phyloP scores from a whole-genome alignment of 1,140 invertebrate species.

The Tribolium castaneum region DNA sequence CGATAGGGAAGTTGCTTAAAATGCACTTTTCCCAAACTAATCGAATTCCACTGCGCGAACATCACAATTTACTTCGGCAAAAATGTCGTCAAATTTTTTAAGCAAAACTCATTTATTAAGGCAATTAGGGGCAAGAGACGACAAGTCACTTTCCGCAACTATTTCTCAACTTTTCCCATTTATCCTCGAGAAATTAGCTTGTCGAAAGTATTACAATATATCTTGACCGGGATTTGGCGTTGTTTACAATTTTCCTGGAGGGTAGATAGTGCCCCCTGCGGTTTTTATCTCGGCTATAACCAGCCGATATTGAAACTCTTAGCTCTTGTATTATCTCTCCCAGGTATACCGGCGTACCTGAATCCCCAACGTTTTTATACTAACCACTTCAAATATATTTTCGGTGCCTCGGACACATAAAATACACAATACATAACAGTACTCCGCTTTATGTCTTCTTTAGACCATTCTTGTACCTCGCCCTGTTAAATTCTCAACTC shows the following conservation, averaged over 20 bases:
- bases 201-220: slow-evolving; percentile 39
- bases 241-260: slow-evolving; percentile 37
- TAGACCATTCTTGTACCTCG: slow-evolving; percentile 1
- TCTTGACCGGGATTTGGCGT: slow-evolving; percentile 39
- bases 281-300: slow-evolving; percentile 40
- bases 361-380: slow-evolving; percentile 31
- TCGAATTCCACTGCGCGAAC: background rate
- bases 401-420: slow-evolving; percentile 9
- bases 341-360: slow-evolving; percentile 37
- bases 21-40: slow-evolving; percentile 3
- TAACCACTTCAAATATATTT: slow-evolving; percentile 34
- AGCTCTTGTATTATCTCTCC: slow-evolving; percentile 36
- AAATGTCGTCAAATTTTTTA: background rate
- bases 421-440: slow-evolving; percentile 31
- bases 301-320: slow-evolving; percentile 40
- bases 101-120: slow-evolving; percentile 1
- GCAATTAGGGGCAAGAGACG: slow-evolving; percentile 17
- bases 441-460: slow-evolving; percentile 25
- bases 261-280: slow-evolving; percentile 41
- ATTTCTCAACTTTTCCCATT: slow-evolving; percentile 15
- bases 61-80: background rate
- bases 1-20: background rate
- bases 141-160: slow-evolving; percentile 4
- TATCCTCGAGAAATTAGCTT: slow-evolving; percentile 25
- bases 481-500: slow-evolving; percentile 5